phyloP scores from a whole-genome alignment of 2,113 vertebrate species.

The Catharus fuscescens region DNA sequence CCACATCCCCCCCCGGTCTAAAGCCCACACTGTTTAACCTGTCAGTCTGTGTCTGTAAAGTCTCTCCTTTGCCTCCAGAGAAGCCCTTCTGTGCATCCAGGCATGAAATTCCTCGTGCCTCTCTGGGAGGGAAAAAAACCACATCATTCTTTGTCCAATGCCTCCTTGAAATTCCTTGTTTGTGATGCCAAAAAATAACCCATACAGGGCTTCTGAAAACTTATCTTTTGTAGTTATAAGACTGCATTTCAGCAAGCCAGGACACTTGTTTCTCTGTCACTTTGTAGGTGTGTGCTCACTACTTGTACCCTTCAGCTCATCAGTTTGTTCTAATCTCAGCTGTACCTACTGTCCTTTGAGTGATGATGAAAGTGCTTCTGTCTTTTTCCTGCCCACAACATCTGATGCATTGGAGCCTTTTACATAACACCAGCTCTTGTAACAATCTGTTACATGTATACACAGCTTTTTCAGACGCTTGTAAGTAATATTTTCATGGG shows the following conservation, averaged over 20 bases:
- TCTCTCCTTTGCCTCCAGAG: neutral
- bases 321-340: neutral
- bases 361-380: neutral
- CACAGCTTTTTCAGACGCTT: neutral
- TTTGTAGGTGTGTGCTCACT: neutral
- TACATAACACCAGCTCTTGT: neutral
- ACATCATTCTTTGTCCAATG: neutral
- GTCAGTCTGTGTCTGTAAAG: no score
- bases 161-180: neutral
- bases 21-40: fast-evolving
- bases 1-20: neutral
- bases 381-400: neutral
- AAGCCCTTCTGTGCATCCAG: neutral
- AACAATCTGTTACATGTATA: neutral
- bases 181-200: neutral
- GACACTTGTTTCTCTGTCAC: neutral
- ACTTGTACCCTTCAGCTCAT: no score
- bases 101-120: neutral
- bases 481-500: neutral
- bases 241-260: neutral
- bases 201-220: neutral
- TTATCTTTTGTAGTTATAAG: neutral
- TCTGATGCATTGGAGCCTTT: neutral
- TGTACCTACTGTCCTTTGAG: neutral
- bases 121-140: neutral